Evolutionary conservation across 2,797 vertebrate species (phyloP).

Genomic region (Smutsia gigantea): DNA sequence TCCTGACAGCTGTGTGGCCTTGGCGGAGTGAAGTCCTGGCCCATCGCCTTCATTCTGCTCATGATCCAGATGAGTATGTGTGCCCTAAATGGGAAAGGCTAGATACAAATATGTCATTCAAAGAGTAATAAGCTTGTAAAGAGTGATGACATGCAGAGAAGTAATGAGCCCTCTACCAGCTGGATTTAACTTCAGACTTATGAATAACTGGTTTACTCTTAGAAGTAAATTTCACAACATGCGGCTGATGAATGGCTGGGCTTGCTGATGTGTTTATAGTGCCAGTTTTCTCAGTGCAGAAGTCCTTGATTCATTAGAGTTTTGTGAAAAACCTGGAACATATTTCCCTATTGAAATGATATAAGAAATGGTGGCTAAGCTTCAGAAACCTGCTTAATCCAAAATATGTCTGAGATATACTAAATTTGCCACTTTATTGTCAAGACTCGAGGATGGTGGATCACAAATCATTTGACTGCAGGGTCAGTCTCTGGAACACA

Average conservation of each 20-base stretch:
- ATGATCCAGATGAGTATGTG: not conserved
- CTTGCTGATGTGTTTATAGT: constrained; percentile 37
- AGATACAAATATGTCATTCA: not conserved
- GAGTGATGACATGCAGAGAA: not conserved
- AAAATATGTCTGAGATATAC: not conserved
- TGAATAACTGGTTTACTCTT: not conserved
- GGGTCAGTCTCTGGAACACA: not conserved
- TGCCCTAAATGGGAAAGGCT: not conserved
- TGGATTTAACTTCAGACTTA: constrained; percentile 5
- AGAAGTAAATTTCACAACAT: not conserved
- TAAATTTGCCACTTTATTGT: constrained; percentile 23
- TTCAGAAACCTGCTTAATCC: not conserved
- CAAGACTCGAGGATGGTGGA: not conserved
- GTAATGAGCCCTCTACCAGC: not conserved
- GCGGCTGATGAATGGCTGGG: not conserved
- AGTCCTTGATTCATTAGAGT: constrained; percentile 11
- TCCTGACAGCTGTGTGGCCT: not conserved
- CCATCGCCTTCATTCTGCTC: not conserved
- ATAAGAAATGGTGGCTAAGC: constrained; percentile 9
- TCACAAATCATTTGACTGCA: not conserved
- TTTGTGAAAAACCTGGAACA: constrained; percentile 12
- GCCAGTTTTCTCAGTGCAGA: not conserved
- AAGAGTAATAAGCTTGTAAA: not conserved
- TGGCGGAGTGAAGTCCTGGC: too few relatives aligned
- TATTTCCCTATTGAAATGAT: not conserved